Evolutionary conservation across 2,888 invertebrate species (phyloP).

Genomic region (Trypoxylon attenuatum): DNA sequence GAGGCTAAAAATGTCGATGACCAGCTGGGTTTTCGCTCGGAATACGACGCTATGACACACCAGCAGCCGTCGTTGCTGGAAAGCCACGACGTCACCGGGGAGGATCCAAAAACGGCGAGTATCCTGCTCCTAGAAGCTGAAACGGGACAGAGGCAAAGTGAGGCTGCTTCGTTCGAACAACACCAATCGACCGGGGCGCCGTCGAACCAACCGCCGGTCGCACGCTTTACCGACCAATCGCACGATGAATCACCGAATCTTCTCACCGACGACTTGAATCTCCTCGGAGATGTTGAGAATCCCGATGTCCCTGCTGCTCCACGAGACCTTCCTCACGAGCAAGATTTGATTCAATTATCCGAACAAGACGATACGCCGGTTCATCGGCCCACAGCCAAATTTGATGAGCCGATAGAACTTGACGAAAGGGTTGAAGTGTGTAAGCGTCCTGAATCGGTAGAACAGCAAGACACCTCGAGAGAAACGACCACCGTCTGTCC

Average conservation of each 20-base stretch:
- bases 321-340: neutral
- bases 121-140: constrained; percentile 65
- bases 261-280: neutral
- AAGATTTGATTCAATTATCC: neutral
- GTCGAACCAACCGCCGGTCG: neutral
- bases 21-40: constrained; percentile 11
- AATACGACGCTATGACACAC: constrained; percentile 12
- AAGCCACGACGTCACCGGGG: constrained; percentile 5
- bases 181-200: neutral
- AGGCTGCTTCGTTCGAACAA: neutral
- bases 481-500: too few relatives aligned
- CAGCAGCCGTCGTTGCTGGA: neutral
- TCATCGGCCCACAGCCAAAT: too few relatives aligned
- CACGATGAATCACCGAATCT: neutral
- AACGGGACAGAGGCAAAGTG: constrained; percentile 18
- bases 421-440: too few relatives aligned
- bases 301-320: neutral
- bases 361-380: neutral
- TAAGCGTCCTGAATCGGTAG: too few relatives aligned
- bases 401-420: too few relatives aligned
- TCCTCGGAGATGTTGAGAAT: too few relatives aligned
- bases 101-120: constrained; percentile 59
- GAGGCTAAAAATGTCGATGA: constrained; percentile 14
- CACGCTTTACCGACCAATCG: neutral
- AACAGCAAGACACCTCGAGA: too few relatives aligned